phyloP scores from a whole-genome alignment of 2,797 vertebrate genomes.

The Sphenopsis melanotis region DNA sequence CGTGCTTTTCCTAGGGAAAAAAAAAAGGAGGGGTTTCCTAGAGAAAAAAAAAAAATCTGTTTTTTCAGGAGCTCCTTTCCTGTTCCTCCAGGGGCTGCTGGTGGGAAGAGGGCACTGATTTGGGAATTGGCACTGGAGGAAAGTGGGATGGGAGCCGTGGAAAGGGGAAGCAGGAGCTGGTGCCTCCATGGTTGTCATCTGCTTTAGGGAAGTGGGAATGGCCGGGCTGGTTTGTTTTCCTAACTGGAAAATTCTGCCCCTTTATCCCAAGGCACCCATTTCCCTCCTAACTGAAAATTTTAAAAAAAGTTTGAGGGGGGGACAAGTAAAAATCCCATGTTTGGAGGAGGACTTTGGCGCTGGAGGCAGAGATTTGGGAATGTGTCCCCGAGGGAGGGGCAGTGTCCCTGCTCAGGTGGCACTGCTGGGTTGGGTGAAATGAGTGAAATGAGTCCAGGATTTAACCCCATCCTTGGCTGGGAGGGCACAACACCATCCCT shows the following conservation, averaged over 20 bases:
- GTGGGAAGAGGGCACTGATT: background rate
- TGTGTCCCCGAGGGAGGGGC: background rate
- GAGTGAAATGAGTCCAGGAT: accelerated
- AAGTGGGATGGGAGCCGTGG: accelerated
- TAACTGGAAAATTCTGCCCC: background rate
- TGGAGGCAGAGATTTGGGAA: background rate
- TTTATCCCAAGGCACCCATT: accelerated
- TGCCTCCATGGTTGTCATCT: accelerated
- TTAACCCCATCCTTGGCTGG: accelerated
- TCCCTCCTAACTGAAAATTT: background rate
- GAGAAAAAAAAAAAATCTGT: background rate
- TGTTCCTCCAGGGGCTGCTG: background rate
- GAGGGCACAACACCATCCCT: accelerated
- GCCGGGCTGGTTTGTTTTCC: background rate
- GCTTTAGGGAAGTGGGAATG: background rate
- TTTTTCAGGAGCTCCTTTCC: background rate
- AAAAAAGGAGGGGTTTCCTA: background rate
- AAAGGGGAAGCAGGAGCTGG: background rate
- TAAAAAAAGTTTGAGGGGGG: accelerated
- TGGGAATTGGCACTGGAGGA: background rate
- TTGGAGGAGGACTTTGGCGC: background rate
- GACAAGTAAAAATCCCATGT: accelerated
- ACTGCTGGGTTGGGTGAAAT: accelerated
- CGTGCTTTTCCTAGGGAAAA: background rate
- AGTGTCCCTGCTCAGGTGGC: accelerated